Evolutionary conservation across 2,888 invertebrate genomes (phyloP), one percentile per base, ranked within the genome.

Genomic region (Stenolophus ochropezus): DNA sequence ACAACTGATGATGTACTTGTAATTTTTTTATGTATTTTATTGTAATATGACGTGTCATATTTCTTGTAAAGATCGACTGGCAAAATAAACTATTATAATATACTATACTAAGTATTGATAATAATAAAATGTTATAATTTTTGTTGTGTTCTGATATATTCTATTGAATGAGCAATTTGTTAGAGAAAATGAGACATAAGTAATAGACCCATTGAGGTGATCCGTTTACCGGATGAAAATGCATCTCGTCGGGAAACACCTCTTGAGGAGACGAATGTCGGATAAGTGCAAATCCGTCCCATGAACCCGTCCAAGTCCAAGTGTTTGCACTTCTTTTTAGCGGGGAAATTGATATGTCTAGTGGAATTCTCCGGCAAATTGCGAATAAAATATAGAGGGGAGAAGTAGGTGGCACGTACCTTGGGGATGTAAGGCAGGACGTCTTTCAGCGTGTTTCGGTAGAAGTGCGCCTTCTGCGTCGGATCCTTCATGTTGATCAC

Each of bases 401-500:
- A 51, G 53, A 5, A 23, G 8, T 16, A 75, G 49, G 65, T 77
- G 33, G 61, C 73, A 87, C 90, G 91, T 91, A 97, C 98, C 93
- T 95, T 94, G 6, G 98, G 98, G 87, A 98, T 96, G 86, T 93
- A 93, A 69, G 96, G 96, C 86, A 98, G 91, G 49, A 95, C 94
- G 86, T 97, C 97, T 88, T 95, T 94, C 83, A 98, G 92, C 6
- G 95, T 96, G 85, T 93, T 95, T 84, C 95, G 93, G 89, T 97
- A 97, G 90, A 98, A 98, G 88, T 96, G 95, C 11, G 94, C 92
- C 89, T 97, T 97, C 87, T 96, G 95, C 81, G 93, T 93, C 0
- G 96, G 94, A 88, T 98, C 97, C 89, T 97, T 97, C 94, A 96
- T 95, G 86, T 96, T 95, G 87, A 98, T 94, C 83, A 96, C 95